Evolutionary conservation across 2,888 invertebrate species (phyloP).

Genomic region (Sisyra terminalis): DNA sequence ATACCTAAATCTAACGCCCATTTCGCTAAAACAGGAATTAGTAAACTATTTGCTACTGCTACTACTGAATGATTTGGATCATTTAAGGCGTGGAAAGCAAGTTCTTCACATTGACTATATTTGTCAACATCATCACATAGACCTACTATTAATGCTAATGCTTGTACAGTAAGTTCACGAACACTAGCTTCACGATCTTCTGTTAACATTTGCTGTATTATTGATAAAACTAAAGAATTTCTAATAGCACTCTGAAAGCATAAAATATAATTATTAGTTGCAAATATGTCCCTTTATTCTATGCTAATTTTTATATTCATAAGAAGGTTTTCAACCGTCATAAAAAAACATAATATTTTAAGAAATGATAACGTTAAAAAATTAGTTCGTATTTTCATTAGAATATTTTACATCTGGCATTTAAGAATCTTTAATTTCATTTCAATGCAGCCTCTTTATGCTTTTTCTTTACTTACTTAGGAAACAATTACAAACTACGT

Average conservation of each 20-base stretch:
- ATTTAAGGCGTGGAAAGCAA: slow-evolving; percentile 37
- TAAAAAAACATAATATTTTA: neutral
- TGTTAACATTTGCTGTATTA: slow-evolving; percentile 50
- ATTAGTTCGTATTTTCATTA: too few species aligned
- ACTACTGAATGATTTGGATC: slow-evolving; percentile 37
- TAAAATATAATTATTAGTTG: slow-evolving; percentile 13
- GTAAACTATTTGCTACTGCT: slow-evolving; percentile 31
- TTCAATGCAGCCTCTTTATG: too few species aligned
- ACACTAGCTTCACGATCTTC: slow-evolving; percentile 48
- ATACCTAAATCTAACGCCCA: slow-evolving; percentile 35
- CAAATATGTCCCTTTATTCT: neutral
- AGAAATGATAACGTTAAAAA: too few species aligned
- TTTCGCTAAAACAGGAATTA: slow-evolving; percentile 44
- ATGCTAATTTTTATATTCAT: neutral
- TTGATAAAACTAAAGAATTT: slow-evolving; percentile 50
- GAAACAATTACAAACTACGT: too few species aligned
- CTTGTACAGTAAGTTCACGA: slow-evolving; percentile 40
- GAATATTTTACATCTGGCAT: too few species aligned
- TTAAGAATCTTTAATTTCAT: too few species aligned
- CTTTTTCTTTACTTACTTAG: too few species aligned
- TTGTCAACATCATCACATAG: slow-evolving; percentile 47
- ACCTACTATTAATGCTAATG: slow-evolving; percentile 41
- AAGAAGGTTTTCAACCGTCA: neutral
- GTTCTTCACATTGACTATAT: slow-evolving; percentile 39
- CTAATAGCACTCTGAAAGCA: slow-evolving; percentile 42